A percentile compares a stretch with the other conserved stretches of the same genome.
Evolutionary conservation across 2,888 invertebrate genomes (phyloP).

Genomic region (Macaria notata): DNA sequence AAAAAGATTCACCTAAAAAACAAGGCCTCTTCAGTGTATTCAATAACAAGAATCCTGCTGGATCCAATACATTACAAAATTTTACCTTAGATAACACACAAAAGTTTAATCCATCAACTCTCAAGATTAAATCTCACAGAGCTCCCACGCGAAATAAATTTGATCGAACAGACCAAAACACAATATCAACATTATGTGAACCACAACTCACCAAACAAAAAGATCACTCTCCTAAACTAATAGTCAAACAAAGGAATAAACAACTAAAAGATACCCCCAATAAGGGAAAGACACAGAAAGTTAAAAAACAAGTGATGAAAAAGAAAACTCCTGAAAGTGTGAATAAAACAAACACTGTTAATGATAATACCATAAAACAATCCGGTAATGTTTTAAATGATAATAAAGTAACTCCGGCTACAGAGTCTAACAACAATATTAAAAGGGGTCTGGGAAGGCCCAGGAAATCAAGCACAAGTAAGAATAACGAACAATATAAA

Average conservation of each 20-base stretch:
- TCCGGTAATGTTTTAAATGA: not conserved
- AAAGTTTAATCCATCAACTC: slow-evolving; percentile 34
- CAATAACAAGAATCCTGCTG: slow-evolving; percentile 22
- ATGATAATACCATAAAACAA: not conserved
- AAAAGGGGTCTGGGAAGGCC: not conserved
- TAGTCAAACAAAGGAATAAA: not conserved
- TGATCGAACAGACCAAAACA: slow-evolving; percentile 9
- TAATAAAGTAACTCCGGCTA: not conserved
- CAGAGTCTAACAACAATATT: not conserved
- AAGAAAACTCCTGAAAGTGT: slow-evolving; percentile 5
- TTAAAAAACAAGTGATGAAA: slow-evolving; percentile 21
- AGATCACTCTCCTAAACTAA: too few relatives aligned
- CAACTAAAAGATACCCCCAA: not conserved
- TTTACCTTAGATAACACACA: slow-evolving; percentile 28
- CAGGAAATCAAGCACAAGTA: too few relatives aligned
- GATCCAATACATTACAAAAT: slow-evolving; percentile 15
- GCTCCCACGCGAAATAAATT: slow-evolving; percentile 33
- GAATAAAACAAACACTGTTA: not conserved
- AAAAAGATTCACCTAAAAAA: slow-evolving; percentile 9
- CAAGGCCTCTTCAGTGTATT: slow-evolving; percentile 14
- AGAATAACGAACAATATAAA: not conserved
- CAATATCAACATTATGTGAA: slow-evolving; percentile 24
- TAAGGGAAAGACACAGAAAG: slow-evolving; percentile 6
- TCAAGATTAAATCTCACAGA: slow-evolving; percentile 40
- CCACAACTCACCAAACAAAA: slow-evolving; percentile 19